A percentile compares a stretch with the other conserved stretches of the same genome.
Evolutionary conservation across 2,888 invertebrate genomes (phyloP).

Genomic region (Elgonia sp.): DNA sequence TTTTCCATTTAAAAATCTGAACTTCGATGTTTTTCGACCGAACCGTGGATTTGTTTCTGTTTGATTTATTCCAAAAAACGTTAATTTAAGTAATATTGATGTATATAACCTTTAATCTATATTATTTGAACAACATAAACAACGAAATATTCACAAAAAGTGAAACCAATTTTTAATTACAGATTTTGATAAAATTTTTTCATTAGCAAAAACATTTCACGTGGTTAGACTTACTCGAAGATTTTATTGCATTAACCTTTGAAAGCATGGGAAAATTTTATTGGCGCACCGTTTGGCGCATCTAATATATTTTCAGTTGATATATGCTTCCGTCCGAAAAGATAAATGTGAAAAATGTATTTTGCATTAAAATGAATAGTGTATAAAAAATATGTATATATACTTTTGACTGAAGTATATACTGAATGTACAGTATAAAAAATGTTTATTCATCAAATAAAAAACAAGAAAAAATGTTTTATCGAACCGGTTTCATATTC

Average conservation of each 20-base stretch:
- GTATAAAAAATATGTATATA: no score
- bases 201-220: constrained; percentile 1
- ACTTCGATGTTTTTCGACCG: no score
- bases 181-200: constrained; percentile 6
- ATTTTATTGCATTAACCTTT: constrained; percentile 34
- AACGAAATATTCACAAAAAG: no score
- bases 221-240: constrained; percentile 18
- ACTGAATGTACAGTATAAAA: not conserved
- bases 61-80: no score
- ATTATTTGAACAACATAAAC: no score
- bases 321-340: constrained; percentile 4
- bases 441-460: constrained; percentile 12
- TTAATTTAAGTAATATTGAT: no score
- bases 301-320: constrained; percentile 23
- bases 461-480: not conserved
- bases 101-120: no score
- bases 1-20: no score
- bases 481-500: constrained; percentile 2
- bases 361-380: not conserved
- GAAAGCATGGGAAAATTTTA: constrained; percentile 20
- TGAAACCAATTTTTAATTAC: constrained; percentile 5
- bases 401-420: no score
- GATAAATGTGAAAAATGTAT: constrained; percentile 16
- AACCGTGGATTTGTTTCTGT: no score
- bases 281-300: not conserved